Evolutionary conservation across 2,888 invertebrate species (phyloP).

Genomic region (Habrosyne pyritoides): DNA sequence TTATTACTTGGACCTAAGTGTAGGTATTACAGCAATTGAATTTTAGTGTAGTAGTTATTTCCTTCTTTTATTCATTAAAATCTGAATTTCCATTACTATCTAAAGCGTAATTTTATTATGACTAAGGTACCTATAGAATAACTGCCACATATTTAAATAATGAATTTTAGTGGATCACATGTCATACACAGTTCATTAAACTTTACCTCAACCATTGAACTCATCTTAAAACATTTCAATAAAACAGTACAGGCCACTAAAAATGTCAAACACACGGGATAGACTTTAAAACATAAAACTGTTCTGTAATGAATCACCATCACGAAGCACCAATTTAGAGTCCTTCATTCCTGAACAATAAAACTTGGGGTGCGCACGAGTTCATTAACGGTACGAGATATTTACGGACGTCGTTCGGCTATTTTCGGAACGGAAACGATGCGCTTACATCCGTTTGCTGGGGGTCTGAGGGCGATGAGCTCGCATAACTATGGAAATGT

Average conservation of each 20-base stretch:
- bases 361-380: conserved; percentile 29
- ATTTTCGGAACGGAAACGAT: conserved; percentile 56
- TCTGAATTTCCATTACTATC: too few relatives aligned
- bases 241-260: neutral
- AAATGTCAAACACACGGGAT: conserved; percentile 11
- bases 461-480: conserved; percentile 54
- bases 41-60: too few relatives aligned
- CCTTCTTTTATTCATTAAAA: too few relatives aligned
- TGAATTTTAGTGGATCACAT: too few relatives aligned
- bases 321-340: conserved; percentile 3
- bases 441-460: conserved; percentile 53
- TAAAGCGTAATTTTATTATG: too few relatives aligned
- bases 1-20: neutral
- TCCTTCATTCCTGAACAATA: conserved; percentile 28
- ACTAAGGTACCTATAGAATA: too few relatives aligned
- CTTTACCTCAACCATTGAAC: neutral
- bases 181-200: neutral
- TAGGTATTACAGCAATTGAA: too few relatives aligned
- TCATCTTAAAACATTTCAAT: neutral
- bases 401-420: conserved; percentile 40
- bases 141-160: too few relatives aligned
- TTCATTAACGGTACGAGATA: conserved; percentile 43
- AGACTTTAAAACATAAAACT: conserved; percentile 14
- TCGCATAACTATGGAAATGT: conserved; percentile 17
- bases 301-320: neutral